Evolutionary conservation across 2,797 vertebrate species (phyloP).

Genomic region (Platalea minor): DNA sequence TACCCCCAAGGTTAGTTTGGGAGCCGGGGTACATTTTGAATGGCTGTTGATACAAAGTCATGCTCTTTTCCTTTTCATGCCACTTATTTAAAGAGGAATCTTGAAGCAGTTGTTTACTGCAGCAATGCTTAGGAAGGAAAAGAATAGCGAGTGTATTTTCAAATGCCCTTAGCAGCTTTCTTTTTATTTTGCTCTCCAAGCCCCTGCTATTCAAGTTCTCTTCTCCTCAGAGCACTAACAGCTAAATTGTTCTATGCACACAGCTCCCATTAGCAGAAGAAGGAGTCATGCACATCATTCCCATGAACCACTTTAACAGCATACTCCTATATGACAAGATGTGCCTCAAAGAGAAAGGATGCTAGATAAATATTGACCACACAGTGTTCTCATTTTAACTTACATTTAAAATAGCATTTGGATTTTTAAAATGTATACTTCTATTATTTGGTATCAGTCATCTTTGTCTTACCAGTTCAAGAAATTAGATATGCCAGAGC

Average conservation of each 20-base stretch:
- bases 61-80: conserved; percentile 54
- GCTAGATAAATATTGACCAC: conserved; percentile 21
- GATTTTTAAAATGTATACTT: conserved; percentile 3
- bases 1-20: conserved; percentile 36
- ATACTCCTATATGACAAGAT: not conserved
- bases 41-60: conserved; percentile 39
- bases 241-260: conserved; percentile 59
- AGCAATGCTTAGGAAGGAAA: conserved; percentile 31
- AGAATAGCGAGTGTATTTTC: conserved; percentile 25
- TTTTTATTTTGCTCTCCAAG: conserved; percentile 59
- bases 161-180: conserved; percentile 55
- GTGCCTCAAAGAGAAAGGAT: conserved; percentile 12
- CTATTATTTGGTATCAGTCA: not conserved
- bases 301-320: conserved; percentile 28
- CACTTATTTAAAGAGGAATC: conserved; percentile 49
- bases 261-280: conserved; percentile 57
- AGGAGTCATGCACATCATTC: conserved; percentile 48
- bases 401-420: not conserved
- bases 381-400: not conserved
- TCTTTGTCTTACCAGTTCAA: conserved; percentile 30
- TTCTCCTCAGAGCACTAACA: conserved; percentile 59
- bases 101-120: conserved; percentile 49
- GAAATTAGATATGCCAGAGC: conserved; percentile 26
- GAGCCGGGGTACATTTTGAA: conserved; percentile 5
- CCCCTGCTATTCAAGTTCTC: conserved; percentile 56